phyloP scores from a whole-genome alignment of 2,888 invertebrate genomes.

The Alviniconcha strummeri region DNA sequence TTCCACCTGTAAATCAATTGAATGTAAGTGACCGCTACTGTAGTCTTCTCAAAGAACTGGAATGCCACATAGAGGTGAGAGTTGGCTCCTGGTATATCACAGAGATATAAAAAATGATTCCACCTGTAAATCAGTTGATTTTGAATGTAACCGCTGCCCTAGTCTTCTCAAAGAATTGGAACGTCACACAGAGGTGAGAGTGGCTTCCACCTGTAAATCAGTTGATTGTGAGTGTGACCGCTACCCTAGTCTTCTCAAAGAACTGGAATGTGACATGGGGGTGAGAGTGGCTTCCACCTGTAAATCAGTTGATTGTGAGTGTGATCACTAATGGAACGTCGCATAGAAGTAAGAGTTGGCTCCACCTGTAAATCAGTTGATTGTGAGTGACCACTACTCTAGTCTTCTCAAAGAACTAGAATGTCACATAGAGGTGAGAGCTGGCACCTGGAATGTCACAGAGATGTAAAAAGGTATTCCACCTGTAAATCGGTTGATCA shows the following conservation, averaged over 20 bases:
- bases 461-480: too few relatives aligned
- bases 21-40: constrained; percentile 91
- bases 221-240: constrained; percentile 79
- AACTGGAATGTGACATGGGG: constrained; percentile 95
- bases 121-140: background rate
- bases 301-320: background rate
- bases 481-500: background rate
- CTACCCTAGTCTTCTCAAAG: constrained; percentile 90
- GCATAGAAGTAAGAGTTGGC: constrained; percentile 81
- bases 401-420: constrained; percentile 91
- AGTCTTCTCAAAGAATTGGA: constrained; percentile 91
- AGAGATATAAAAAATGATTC: too few relatives aligned
- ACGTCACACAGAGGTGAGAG: constrained; percentile 86
- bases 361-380: background rate
- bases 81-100: constrained; percentile 87
- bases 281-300: constrained; percentile 49
- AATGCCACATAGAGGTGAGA: constrained; percentile 88
- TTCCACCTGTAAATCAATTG: too few relatives aligned
- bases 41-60: constrained; percentile 89
- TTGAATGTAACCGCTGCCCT: constrained; percentile 89
- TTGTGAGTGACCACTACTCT: constrained; percentile 88
- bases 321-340: constrained; percentile 92
- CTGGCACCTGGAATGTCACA: constrained; percentile 92
- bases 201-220: background rate
- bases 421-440: constrained; percentile 86